Conservation (phyloP, 2,113 vertebrate species). For the Uria lomvia region DNA sequence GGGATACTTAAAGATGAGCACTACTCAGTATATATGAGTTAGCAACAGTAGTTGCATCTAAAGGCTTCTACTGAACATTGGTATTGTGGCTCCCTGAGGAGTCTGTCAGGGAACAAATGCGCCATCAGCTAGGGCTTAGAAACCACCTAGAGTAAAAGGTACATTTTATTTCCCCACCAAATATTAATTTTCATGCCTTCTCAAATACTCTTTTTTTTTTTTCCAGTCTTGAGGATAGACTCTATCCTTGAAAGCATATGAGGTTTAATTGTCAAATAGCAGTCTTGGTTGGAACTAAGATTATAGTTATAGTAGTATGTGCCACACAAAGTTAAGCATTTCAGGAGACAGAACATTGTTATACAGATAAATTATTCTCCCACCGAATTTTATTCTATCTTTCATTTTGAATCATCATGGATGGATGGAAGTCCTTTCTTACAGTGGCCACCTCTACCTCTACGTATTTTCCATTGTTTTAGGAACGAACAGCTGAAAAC, state of each 20-base stretch:
- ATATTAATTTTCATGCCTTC: background rate
- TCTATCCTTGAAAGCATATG: background rate
- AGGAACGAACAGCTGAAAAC: background rate
- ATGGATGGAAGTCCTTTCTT: background rate
- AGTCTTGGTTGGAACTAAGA: background rate
- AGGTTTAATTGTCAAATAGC: background rate
- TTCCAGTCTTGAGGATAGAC: background rate
- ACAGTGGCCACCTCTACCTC: background rate
- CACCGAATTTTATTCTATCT: background rate
- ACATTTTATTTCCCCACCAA: background rate
- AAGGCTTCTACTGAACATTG: background rate
- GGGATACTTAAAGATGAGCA: background rate
- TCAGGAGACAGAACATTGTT: background rate
- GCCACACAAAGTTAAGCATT: background rate
- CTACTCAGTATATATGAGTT: background rate
- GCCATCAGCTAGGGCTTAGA: background rate
- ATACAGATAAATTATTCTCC: background rate
- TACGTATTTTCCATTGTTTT: background rate
- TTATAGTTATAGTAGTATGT: background rate
- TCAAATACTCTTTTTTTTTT: background rate
- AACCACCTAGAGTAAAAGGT: background rate
- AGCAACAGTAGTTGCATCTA: background rate
- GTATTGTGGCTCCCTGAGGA: background rate
- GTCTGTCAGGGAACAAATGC: background rate
- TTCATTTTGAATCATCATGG: background rate